phyloP scores from a whole-genome alignment of 2,797 vertebrate genomes.

The Cheirogaleus major region DNA sequence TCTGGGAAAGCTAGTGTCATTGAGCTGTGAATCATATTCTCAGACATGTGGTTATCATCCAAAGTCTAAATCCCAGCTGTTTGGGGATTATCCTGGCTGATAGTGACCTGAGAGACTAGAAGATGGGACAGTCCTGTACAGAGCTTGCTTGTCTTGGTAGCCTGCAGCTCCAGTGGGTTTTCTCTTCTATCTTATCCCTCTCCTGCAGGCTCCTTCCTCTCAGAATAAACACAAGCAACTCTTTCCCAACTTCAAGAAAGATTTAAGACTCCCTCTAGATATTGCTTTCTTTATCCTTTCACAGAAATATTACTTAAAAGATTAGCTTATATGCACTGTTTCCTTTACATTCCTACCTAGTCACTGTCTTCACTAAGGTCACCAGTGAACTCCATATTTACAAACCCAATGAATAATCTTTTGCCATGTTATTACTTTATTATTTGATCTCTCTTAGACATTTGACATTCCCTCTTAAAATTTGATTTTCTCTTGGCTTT shows the following conservation, averaged over 20 bases:
- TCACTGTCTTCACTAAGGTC: not conserved
- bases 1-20: not conserved
- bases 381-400: not conserved
- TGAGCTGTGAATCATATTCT: constrained; percentile 1
- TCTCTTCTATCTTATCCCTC: not conserved
- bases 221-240: not conserved
- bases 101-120: not conserved
- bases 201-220: not conserved
- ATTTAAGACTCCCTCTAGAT: not conserved
- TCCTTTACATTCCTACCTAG: not conserved
- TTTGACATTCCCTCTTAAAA: not conserved
- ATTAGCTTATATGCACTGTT: not conserved
- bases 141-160: not conserved
- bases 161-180: not conserved
- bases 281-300: not conserved
- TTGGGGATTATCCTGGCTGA: not conserved
- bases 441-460: not conserved
- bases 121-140: not conserved
- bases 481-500: constrained; percentile 9
- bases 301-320: not conserved
- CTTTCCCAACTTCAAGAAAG: not conserved
- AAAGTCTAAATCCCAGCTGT: constrained; percentile 20
- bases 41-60: constrained; percentile 26
- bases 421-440: not conserved
- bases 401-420: not conserved